Percentiles rank a stretch among this genome's conserved stretches.
Evolutionary conservation across 2,888 invertebrate species (phyloP).

Genomic region (Mellilla xanthometata): DNA sequence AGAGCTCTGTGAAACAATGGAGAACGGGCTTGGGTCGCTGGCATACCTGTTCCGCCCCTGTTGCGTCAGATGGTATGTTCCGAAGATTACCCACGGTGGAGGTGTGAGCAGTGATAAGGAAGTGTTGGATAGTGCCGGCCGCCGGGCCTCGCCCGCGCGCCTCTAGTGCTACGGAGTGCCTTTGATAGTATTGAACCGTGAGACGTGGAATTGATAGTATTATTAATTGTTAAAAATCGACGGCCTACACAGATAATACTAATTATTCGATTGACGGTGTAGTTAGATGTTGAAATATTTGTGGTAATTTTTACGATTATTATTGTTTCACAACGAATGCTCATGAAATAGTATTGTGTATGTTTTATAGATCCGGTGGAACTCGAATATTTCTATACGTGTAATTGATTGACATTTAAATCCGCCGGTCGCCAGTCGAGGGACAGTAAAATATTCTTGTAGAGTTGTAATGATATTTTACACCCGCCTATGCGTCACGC

Average conservation of each 20-base stretch:
- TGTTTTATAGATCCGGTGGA: slow-evolving; percentile 5
- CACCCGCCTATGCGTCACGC: slow-evolving; percentile 47
- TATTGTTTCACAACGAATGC: slow-evolving; percentile 22
- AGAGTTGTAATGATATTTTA: slow-evolving; percentile 37
- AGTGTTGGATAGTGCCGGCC: slow-evolving; percentile 31
- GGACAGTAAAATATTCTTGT: slow-evolving; percentile 47
- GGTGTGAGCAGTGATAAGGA: slow-evolving; percentile 36
- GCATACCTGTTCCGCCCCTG: no score
- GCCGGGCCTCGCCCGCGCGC: slow-evolving; percentile 40
- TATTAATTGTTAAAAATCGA: slow-evolving; percentile 51
- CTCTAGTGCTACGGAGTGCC: no score
- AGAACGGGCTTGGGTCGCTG: no score
- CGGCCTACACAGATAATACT: slow-evolving; percentile 49
- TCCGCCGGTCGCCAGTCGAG: slow-evolving; percentile 38
- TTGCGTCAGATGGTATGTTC: no score
- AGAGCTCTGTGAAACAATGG: no score
- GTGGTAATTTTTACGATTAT: slow-evolving; percentile 33
- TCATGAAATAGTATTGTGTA: slow-evolving; percentile 8
- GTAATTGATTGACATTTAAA: slow-evolving; percentile 8
- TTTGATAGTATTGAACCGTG: slow-evolving; percentile 43
- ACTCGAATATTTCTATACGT: slow-evolving; percentile 8
- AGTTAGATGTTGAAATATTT: slow-evolving; percentile 36
- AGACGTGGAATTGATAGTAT: slow-evolving; percentile 56
- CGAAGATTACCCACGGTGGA: no score
- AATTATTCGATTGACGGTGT: slow-evolving; percentile 32